Conservation (phyloP, 2,797 vertebrate genomes). For the Todus mexicanus region DNA sequence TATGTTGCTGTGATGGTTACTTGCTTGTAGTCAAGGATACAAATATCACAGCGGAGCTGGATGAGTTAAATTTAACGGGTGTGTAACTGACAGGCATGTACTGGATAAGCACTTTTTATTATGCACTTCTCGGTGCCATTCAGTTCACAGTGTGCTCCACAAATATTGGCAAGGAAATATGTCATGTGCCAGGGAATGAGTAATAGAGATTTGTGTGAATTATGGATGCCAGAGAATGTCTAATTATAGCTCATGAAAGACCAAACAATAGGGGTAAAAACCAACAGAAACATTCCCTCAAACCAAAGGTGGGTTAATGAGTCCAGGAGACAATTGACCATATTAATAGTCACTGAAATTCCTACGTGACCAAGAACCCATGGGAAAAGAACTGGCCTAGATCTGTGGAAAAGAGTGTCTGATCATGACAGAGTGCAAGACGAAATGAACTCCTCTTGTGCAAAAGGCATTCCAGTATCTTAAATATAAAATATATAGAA, state of each 20-base stretch:
- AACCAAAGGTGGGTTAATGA: neutral
- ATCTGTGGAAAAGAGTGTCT: neutral
- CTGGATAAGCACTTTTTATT: conserved; percentile 16
- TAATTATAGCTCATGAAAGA: conserved; percentile 49
- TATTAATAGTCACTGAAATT: neutral
- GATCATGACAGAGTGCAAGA: neutral
- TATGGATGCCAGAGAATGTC: conserved; percentile 19
- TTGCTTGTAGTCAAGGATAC: neutral
- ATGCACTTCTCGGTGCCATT: neutral
- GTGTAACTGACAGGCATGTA: neutral
- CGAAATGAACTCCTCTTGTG: neutral
- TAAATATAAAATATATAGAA: neutral
- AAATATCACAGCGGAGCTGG: neutral
- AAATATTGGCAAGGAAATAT: conserved; percentile 41
- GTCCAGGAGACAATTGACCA: neutral
- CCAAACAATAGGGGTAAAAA: conserved; percentile 5
- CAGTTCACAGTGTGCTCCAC: conserved; percentile 25
- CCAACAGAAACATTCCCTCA: neutral
- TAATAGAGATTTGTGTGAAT: conserved; percentile 45
- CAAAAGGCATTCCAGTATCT: neutral
- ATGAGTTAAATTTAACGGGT: neutral
- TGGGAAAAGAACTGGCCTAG: neutral
- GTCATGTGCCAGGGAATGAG: conserved; percentile 54
- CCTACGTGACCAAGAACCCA: neutral
- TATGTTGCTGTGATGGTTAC: neutral